Evolutionary conservation across 2,113 vertebrate species (phyloP), one percentile per base, ranked within the genome.

Genomic region (Benitochromis conjunctus): DNA sequence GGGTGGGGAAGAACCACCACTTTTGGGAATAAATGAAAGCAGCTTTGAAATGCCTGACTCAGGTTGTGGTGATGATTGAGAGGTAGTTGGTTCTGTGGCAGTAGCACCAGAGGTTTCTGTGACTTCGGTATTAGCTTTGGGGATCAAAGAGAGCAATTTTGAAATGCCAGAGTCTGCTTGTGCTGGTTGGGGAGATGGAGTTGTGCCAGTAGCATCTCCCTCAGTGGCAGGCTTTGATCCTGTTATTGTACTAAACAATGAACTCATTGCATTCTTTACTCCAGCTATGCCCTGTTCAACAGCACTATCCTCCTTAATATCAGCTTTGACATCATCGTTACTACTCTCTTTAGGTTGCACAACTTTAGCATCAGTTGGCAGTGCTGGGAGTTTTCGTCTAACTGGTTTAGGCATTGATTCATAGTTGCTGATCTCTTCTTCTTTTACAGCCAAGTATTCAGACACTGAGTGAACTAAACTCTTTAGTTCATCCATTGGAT

Each of bases 391-490:
- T 89, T 92, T 95, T 31, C 81, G 84, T 90, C 95, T 96, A 82
- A 91, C 89, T 8, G 92, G 87, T 92, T 97, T 95, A 46, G 97
- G 93, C 80, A 98, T 80, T 2, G 96, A 92, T 88, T 97, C 96
- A 90, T 97, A 98, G 79, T 94, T 98, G 81, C 95, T 98, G 64
- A 99, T 97, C 94, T 99, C 98, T 88, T 99, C 97, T 92, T 99
- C 98, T 90, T 99, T 99, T 82, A 98, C 97, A 82, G 97, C 97
- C 79, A 99, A 94, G 90, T 99, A 99, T 87, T 98, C 97, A 76
- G 98, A 99, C 56, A 99, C 98, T 0, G 97, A 97, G 91, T 98
- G 96, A 74, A 99, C 97, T 64, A 99, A 96, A 92, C 96, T 97
- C 53, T 98, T 97, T 85, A 99, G 96, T 87, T 99, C 97, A 92